Evolutionary conservation across 2,797 vertebrate genomes (phyloP), one percentile per base, ranked within the genome.

Genomic region (Periparus ater): DNA sequence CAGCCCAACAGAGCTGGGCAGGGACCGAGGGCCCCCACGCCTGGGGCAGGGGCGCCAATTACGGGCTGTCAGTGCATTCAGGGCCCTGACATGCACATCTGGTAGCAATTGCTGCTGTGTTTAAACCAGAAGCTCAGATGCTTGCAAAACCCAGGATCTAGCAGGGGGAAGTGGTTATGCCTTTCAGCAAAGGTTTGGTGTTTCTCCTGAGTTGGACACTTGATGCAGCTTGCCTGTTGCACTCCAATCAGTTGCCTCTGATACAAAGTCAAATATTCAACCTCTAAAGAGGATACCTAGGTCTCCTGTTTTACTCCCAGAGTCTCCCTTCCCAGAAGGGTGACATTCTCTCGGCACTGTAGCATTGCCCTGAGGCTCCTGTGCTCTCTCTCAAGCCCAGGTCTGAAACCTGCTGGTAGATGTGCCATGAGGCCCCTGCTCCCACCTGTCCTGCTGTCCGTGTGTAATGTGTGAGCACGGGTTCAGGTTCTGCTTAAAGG

Each of bases 61-160:
- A 60, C 62, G 30, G 45, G 70, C 67, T 93, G 91, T 94, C 92
- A 63, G 55, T 76, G 74, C 55, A 32, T 34, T 93, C 88, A 67
- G 61, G 48, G 71, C 77, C 62, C 65, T 7, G 63, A 67, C 34
- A 2, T 3, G 13, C 86, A 95, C 94, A 94, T 93, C 93, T 96
- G 95, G 91, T 79, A 90, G 80, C 82, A 82, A 92, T 96, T 94
- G 88, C 85, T 94, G 44, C 54, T 65, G 34, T 45, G 81, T 80
- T 94, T 92, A 58, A 95, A 76, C 82, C 88, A 72, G 89, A 91
- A 92, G 62, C 75, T 85, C 58, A 14, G 76, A 88, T 75, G 62
- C 58, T 60, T 84, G 87, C 75, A 89, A 77, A 96, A 61, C 53
- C 55, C 45, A 20, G 72, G 84, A 22, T 77, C 74, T 71, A 50